A percentile compares a stretch with the other conserved stretches of the same genome.
Evolutionary conservation across 2,797 vertebrate genomes (phyloP).

Genomic region (Crotalus adamanteus): DNA sequence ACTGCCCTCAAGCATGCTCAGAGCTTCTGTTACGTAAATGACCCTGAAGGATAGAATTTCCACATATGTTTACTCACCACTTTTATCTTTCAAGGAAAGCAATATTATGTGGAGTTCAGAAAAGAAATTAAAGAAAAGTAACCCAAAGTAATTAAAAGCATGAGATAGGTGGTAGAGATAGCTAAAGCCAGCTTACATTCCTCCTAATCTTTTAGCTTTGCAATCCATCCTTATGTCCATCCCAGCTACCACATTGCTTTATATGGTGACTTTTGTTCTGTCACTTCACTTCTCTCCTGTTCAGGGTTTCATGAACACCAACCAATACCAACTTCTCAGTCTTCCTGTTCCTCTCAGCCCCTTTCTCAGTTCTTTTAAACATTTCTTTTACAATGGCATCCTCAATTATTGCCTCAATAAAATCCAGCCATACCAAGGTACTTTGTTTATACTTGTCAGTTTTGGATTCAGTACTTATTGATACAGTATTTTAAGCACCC

Average conservation of each 20-base stretch:
- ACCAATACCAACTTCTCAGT: neutral
- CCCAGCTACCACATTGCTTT: neutral
- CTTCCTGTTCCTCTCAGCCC: neutral
- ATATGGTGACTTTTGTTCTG: neutral
- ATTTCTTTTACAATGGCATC: neutral
- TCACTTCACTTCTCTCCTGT: neutral
- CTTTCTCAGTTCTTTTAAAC: neutral
- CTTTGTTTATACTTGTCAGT: neutral
- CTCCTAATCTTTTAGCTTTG: neutral
- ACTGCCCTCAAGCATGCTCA: neutral
- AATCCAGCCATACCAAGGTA: neutral
- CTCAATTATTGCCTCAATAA: neutral
- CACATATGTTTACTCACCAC: neutral
- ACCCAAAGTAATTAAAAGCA: neutral
- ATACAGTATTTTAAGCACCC: neutral
- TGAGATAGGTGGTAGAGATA: neutral
- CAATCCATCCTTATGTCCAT: neutral
- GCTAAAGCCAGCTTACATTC: neutral
- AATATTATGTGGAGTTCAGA: neutral
- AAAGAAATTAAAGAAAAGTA: neutral
- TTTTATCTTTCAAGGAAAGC: neutral
- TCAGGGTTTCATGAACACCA: neutral
- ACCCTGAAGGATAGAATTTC: rapidly evolving
- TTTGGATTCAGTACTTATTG: neutral
- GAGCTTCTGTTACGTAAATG: neutral